phyloP scores from a whole-genome alignment of 2,888 invertebrate genomes.

The Acleris cristana region DNA sequence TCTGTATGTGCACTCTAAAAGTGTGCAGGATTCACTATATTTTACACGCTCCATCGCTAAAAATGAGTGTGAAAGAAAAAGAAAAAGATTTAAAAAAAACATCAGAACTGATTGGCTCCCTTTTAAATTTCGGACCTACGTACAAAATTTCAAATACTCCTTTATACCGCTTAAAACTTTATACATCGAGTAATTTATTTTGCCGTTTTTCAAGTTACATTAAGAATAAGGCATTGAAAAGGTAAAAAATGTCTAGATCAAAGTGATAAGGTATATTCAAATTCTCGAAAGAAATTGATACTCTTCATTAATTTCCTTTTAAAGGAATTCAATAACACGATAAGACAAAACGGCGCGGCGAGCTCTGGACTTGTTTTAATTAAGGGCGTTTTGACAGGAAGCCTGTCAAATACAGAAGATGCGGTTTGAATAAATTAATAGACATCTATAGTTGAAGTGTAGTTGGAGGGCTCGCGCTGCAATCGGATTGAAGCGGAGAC shows the following conservation, averaged over 20 bases:
- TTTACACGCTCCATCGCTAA: neutral
- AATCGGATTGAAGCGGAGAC: conserved; percentile 70
- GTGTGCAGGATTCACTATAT: neutral
- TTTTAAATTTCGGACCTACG: too few relatives aligned
- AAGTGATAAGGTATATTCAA: conserved; percentile 63
- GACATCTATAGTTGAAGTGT: conserved; percentile 51
- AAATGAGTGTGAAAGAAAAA: too few relatives aligned
- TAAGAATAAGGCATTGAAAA: too few relatives aligned
- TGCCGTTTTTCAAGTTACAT: too few relatives aligned
- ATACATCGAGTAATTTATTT: too few relatives aligned
- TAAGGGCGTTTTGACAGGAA: conserved; percentile 29
- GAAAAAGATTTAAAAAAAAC: too few relatives aligned
- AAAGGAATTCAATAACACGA: conserved; percentile 66
- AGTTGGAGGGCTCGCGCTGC: conserved; percentile 52
- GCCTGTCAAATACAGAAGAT: conserved; percentile 40
- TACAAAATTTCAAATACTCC: too few relatives aligned
- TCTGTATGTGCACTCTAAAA: conserved; percentile 9
- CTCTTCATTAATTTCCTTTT: conserved; percentile 65
- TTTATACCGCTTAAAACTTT: too few relatives aligned
- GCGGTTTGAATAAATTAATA: conserved; percentile 52
- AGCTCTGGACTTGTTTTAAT: conserved; percentile 18
- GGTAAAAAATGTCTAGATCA: conserved; percentile 48
- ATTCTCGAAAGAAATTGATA: conserved; percentile 63
- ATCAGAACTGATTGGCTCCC: too few relatives aligned
- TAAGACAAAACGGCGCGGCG: conserved; percentile 46